Percentiles rank a stretch among this genome's conserved stretches.
phyloP scores from a whole-genome alignment of 2,888 invertebrate species.

The Pardosa pseudoannulata region DNA sequence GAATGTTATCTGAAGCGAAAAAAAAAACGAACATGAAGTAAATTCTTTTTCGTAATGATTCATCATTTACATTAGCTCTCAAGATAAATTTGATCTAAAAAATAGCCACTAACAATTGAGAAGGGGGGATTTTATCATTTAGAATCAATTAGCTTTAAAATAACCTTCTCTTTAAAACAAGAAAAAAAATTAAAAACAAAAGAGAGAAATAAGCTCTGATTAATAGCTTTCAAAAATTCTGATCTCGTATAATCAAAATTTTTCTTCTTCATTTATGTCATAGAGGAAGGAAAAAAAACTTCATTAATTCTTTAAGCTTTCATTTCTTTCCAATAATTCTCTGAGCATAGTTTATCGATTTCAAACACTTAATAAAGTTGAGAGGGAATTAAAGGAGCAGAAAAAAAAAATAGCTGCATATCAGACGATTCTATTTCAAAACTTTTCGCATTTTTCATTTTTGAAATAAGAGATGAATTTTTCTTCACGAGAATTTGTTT shows the following conservation, averaged over 20 bases:
- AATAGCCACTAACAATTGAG: conserved; percentile 16
- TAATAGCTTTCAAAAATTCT: conserved; percentile 12
- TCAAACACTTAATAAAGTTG: conserved; percentile 7
- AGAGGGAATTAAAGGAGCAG: not conserved
- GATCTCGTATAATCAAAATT: conserved; percentile 15
- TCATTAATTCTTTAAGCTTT: conserved; percentile 15
- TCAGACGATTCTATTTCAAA: conserved; percentile 10
- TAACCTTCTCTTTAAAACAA: not conserved
- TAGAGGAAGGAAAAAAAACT: not conserved
- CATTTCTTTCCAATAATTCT: not conserved
- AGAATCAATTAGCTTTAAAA: conserved; percentile 17
- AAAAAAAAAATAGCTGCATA: conserved; percentile 13
- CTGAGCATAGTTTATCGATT: conserved; percentile 3
- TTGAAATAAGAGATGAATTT: not conserved
- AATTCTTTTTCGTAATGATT: not conserved
- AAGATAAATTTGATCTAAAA: conserved; percentile 15
- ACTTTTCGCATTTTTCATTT: conserved; percentile 17
- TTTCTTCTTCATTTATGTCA: not conserved
- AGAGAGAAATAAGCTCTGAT: not conserved
- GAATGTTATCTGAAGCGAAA: not conserved
- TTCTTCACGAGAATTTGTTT: not conserved
- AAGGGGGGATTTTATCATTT: not conserved
- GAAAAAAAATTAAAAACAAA: not conserved
- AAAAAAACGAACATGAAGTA: not conserved
- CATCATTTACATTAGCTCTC: conserved; percentile 10